Conservation (phyloP, 2,888 invertebrate genomes). For the Stegophylla sp. region DNA sequence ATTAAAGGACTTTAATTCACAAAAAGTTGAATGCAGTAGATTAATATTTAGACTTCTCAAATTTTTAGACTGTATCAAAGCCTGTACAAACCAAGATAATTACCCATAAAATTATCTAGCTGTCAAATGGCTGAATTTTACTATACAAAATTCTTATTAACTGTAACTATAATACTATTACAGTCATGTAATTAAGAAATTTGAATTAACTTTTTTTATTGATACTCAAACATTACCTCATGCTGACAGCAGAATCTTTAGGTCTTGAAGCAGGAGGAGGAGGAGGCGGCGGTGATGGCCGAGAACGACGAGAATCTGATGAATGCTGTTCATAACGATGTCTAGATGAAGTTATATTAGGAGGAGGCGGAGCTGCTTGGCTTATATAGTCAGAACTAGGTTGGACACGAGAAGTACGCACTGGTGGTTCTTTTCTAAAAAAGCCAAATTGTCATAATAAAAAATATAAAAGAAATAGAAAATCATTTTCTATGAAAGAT, state of each 20-base stretch:
- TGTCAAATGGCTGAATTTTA: conserved; percentile 42
- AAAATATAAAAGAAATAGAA: not conserved
- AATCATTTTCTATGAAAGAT: not conserved
- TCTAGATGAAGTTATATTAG: conserved; percentile 53
- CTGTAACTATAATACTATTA: not conserved
- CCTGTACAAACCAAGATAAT: conserved; percentile 40
- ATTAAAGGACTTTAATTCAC: not conserved
- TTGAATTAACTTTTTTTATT: not conserved
- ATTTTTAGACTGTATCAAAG: conserved; percentile 2
- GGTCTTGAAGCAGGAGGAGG: conserved; percentile 50
- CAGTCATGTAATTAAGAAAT: not conserved
- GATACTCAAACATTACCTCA: conserved; percentile 22
- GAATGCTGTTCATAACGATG: conserved; percentile 53
- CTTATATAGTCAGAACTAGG: conserved; percentile 40
- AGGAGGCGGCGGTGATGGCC: conserved; percentile 49
- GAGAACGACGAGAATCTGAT: conserved; percentile 42
- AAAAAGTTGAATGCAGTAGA: not conserved
- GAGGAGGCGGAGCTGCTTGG: conserved; percentile 50
- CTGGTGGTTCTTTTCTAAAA: conserved; percentile 44
- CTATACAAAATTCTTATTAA: conserved; percentile 26
- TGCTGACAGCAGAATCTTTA: conserved; percentile 49
- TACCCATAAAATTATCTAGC: conserved; percentile 12
- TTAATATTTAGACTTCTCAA: not conserved
- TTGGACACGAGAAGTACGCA: conserved; percentile 50
- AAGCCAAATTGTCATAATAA: not conserved